These are phyloP conservation scores for Ditula angustiorana DNA, from an alignment of 2,888 invertebrate genomes.

Conservation along the genomic window DNA sequence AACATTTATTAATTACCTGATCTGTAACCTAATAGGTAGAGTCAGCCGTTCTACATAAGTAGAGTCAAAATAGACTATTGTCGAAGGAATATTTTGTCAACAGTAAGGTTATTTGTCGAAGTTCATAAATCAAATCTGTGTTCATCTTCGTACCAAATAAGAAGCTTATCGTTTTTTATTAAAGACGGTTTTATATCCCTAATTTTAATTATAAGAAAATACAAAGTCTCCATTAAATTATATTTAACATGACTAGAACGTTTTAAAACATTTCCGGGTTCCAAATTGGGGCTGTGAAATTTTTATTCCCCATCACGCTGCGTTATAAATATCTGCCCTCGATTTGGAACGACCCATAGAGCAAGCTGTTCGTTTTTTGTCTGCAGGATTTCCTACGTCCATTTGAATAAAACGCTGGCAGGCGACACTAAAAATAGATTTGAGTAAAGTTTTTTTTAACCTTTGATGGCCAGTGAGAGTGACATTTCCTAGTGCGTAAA, in stretches of 20 bases:
- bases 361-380: conserved; percentile 36
- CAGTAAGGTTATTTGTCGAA: too few relatives aligned
- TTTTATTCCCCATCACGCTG: conserved; percentile 46
- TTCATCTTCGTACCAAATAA: background rate
- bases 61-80: too few relatives aligned
- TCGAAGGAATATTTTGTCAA: too few relatives aligned
- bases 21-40: too few relatives aligned
- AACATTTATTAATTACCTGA: too few relatives aligned
- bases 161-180: background rate
- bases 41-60: too few relatives aligned
- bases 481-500: background rate
- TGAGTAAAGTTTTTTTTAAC: background rate
- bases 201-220: background rate
- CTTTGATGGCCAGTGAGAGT: background rate
- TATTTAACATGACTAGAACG: conserved; percentile 9
- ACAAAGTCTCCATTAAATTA: background rate
- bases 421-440: background rate
- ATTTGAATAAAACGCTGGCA: conserved; percentile 44
- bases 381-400: conserved; percentile 31
- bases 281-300: conserved; percentile 47
- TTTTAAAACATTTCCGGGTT: conserved; percentile 43
- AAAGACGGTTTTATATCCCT: background rate
- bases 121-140: background rate
- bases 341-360: conserved; percentile 26
- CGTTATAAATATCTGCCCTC: conserved; percentile 45